A percentile compares a stretch with the other conserved stretches of the same genome.
Evolutionary conservation across 2,797 vertebrate genomes (phyloP).

Genomic region (Orestias chungarensis): DNA sequence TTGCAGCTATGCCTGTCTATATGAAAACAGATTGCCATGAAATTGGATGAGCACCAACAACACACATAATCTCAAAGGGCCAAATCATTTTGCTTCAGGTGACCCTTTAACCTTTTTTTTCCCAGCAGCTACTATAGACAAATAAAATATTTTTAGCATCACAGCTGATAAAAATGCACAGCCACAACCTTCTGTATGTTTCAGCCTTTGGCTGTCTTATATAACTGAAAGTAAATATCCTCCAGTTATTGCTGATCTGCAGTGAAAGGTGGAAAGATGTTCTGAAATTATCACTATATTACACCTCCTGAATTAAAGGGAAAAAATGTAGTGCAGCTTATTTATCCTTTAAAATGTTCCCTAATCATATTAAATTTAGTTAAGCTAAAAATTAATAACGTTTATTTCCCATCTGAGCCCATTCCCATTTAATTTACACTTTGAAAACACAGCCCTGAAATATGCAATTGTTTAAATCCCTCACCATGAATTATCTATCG

Average conservation of each 20-base stretch:
- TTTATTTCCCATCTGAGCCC: conserved; percentile 5
- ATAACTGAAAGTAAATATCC: conserved; percentile 10
- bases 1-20: conserved; percentile 25
- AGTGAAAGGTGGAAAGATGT: not conserved
- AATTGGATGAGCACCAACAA: conserved; percentile 54
- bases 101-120: conserved; percentile 43
- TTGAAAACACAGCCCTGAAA: not conserved
- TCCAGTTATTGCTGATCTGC: not conserved
- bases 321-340: not conserved
- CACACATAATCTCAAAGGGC: conserved; percentile 19
- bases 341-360: conserved; percentile 7
- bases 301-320: conserved; percentile 9
- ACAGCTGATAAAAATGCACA: conserved; percentile 14
- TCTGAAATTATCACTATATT: not conserved
- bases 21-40: conserved; percentile 49
- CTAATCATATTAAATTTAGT: conserved; percentile 26
- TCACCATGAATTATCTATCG: conserved; percentile 15
- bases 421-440: conserved; percentile 10
- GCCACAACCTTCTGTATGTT: conserved; percentile 1
- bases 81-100: conserved; percentile 26
- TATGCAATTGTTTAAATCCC: not conserved
- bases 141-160: conserved; percentile 16
- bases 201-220: not conserved
- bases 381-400: not conserved
- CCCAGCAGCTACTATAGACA: conserved; percentile 1